Conservation (phyloP, 2,113 vertebrate species). For the Elgaria multicarinata region DNA sequence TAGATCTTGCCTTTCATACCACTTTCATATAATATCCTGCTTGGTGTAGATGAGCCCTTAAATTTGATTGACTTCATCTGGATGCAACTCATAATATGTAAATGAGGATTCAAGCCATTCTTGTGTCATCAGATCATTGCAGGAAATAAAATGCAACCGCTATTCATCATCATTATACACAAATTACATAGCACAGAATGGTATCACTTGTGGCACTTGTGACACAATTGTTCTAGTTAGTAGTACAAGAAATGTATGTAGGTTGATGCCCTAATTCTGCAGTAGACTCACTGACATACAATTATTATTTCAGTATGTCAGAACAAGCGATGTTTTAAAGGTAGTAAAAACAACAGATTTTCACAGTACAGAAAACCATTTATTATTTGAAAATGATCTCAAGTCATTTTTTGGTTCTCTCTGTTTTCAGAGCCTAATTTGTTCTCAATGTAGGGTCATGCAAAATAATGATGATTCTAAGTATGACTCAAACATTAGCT, state of each 20-base stretch:
- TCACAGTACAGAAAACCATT: neutral
- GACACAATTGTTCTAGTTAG: no score
- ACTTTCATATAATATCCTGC: no score
- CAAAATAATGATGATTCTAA: neutral
- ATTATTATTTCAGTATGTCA: neutral
- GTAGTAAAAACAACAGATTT: neutral
- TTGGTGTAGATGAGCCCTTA: no score
- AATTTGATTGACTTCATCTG: no score
- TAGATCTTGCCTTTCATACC: no score
- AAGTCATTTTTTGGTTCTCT: neutral
- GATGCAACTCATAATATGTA: no score
- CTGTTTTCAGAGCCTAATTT: neutral
- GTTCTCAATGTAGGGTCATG: neutral
- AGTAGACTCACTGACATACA: neutral
- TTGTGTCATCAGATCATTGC: no score
- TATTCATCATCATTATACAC: no score
- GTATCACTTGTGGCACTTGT: no score
- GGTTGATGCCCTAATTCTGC: neutral
- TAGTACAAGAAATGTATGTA: neutral
- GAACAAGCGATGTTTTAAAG: neutral
- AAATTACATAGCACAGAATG: no score
- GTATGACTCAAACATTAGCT: neutral
- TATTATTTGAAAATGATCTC: neutral
- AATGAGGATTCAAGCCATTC: no score
- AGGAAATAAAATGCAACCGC: no score